phyloP scores from a whole-genome alignment of 1,140 invertebrate species.

The Paramacrobiotus metropolitanus region DNA sequence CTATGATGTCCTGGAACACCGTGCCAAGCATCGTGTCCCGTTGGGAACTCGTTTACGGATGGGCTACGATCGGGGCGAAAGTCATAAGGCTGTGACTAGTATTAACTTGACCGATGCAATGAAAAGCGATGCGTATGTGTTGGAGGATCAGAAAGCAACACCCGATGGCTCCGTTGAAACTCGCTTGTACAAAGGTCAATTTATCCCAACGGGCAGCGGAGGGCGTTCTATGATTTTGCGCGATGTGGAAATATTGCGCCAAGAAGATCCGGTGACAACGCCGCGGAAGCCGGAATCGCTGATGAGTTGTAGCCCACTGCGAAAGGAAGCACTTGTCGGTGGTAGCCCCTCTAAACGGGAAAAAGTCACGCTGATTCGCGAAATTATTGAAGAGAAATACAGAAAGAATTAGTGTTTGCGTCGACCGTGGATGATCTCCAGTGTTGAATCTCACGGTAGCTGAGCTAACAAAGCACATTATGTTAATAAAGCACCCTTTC shows the following conservation, averaged over 20 bases:
- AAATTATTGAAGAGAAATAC: too few relatives aligned
- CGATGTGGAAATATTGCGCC: constrained; percentile 71
- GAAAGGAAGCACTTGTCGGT: too few relatives aligned
- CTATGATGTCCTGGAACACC: background rate
- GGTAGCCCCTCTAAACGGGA: too few relatives aligned
- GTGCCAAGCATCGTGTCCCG: background rate
- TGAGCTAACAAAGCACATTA: too few relatives aligned
- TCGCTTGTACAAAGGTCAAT: constrained; percentile 71
- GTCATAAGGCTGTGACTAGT: background rate
- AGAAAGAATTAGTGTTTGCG: too few relatives aligned
- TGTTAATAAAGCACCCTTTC: too few relatives aligned
- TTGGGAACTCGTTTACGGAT: background rate
- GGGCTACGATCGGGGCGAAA: background rate
- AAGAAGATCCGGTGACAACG: constrained; percentile 20
- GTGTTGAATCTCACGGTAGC: too few relatives aligned
- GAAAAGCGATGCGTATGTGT: constrained; percentile 37
- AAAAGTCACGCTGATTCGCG: too few relatives aligned
- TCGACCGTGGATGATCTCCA: too few relatives aligned
- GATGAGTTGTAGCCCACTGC: too few relatives aligned
- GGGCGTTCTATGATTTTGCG: constrained; percentile 84
- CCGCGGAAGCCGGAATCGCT: too few relatives aligned
- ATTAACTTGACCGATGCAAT: background rate
- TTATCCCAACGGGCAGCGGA: constrained; percentile 68
- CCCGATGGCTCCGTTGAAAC: constrained; percentile 75
- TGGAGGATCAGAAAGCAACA: constrained; percentile 71